Base-by-base conservation (phyloP, 2,797 vertebrate species). In the Okamejei kenojei region DNA sequence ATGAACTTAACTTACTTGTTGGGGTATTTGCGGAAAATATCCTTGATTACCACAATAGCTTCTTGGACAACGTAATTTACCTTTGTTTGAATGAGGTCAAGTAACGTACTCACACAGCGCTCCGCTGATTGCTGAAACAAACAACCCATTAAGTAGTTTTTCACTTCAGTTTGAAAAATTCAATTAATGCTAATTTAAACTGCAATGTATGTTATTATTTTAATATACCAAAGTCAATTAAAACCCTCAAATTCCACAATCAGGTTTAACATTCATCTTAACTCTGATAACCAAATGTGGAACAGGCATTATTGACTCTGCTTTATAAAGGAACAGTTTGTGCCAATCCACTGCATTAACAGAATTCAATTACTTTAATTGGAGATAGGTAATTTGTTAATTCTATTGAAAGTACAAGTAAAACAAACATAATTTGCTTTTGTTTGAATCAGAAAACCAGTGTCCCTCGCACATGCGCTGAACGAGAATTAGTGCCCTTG, bases 11-110 rank as follows among this genome's bases (percentile, higher is more conserved):
- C 98, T 0, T 96, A 99, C 99, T 99, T 99, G 96, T 99, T 99
- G 90, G 98, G 99, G 96, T 99, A 99, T 94, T 99, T 99, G 96
- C 98, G 98, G 95, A 99, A 99, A 95, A 99, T 99, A 96, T 99
- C 99, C 95, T 97, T 99, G 95, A 99, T 99, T 93, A 99, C 99
- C 0, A 99, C 98, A 0, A 99, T 99, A 94, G 99, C 99, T 95
- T 99, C 98, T 96, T 99, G 98, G 90, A 99, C 98, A 95, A 99
- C 98, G 1, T 99, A 99, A 96, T 99, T 99, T 94, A 99, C 98
- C 94, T 99, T 99, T 94, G 98, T 99, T 95, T 99, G 98, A 94
- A 99, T 99, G 95, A 99, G 98, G 95, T 99, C 98, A 0, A 99
- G 97, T 94, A 99, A 95, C 0, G 98, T 99, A 96, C 98, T 99